Evolutionary conservation across 2,113 vertebrate genomes (phyloP), one percentile per base, ranked within the genome.

Genomic region (Heterotis niloticus): DNA sequence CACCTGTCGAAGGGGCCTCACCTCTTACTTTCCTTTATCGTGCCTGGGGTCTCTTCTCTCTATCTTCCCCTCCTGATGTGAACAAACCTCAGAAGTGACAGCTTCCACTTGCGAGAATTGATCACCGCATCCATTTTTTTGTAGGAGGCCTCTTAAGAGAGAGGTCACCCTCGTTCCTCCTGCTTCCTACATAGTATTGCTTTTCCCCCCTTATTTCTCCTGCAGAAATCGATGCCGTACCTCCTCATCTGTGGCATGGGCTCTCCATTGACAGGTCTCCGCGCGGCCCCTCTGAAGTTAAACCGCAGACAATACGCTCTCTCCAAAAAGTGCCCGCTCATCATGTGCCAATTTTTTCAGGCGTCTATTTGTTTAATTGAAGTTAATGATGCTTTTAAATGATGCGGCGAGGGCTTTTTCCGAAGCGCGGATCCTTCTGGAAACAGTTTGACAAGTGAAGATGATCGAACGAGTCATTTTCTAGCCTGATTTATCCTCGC

Each of bases 11-110:
- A 51, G 52, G 76, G 78, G 79, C 64, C 79, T 88, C 90, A 90
- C 87, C 90, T 89, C 88, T 29, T 75, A 51, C 77, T 78, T 82
- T 83, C 84, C 84, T 86, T 90, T 90, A 44, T 44, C 87, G 78
- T 81, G 13, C 64, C 79, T 81, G 83, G 85, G 78, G 82, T 84
- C 84, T 84, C 85, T 28, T 26, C 16, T 28, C 18, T 18, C 20
- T 77, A 5, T 23, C 16, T 65, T 51, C 23, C 24, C n/a, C 44
- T 71, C 10, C 9, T 16, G 29, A 44, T 28, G 51, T 69, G 34
- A 29, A 16, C 28, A 51, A 16, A 20, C 34, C 34, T 44, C 34
- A 44, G 34, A 44, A 44, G n/a, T 44, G 34, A 11, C 23, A 20
- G 51, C 23, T n/a, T 54, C 20, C 23, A 71, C 17, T 70, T 70